Percentiles rank a stretch among this genome's conserved stretches.
Evolutionary conservation across 2,888 invertebrate genomes (phyloP).

Genomic region (Apotomis capreana): DNA sequence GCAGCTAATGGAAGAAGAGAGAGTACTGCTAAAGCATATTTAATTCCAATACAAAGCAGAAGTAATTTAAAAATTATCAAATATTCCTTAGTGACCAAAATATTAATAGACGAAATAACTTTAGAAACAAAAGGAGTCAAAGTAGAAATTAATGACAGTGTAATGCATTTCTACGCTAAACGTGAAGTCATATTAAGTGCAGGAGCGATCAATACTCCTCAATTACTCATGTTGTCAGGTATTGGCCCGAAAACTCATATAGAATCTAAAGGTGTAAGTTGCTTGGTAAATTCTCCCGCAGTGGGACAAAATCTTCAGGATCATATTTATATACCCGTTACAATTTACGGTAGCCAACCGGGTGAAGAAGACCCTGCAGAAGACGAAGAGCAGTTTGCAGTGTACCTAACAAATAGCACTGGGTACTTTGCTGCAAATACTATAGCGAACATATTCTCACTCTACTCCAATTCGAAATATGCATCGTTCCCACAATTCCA

Average conservation of each 20-base stretch:
- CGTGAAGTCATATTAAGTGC: constrained; percentile 70
- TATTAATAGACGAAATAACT: constrained; percentile 70
- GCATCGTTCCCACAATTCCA: constrained; percentile 62
- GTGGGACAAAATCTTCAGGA: constrained; percentile 83
- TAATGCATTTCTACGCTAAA: constrained; percentile 52
- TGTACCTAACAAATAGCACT: constrained; percentile 77
- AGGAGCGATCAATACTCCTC: constrained; percentile 67
- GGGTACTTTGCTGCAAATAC: constrained; percentile 77
- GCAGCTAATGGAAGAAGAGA: constrained; percentile 73
- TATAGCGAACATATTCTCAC: constrained; percentile 86
- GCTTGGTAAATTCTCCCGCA: constrained; percentile 66
- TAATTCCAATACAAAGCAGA: constrained; percentile 56
- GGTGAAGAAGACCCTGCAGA: constrained; percentile 50
- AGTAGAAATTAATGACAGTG: constrained; percentile 54
- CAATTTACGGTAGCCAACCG: constrained; percentile 61
- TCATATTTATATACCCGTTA: constrained; percentile 69
- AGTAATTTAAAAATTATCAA: constrained; percentile 70
- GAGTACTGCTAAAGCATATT: constrained; percentile 77
- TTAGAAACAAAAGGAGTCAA: constrained; percentile 70
- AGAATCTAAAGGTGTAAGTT: constrained; percentile 59
- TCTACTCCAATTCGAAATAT: constrained; percentile 69
- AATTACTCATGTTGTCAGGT: constrained; percentile 75
- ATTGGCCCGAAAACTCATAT: constrained; percentile 69
- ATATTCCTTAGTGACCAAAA: constrained; percentile 73
- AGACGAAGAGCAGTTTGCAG: constrained; percentile 55